Evolutionary conservation across 2,888 invertebrate species (phyloP), one percentile per base, ranked within the genome.

Genomic region (Anorthoa munda): DNA sequence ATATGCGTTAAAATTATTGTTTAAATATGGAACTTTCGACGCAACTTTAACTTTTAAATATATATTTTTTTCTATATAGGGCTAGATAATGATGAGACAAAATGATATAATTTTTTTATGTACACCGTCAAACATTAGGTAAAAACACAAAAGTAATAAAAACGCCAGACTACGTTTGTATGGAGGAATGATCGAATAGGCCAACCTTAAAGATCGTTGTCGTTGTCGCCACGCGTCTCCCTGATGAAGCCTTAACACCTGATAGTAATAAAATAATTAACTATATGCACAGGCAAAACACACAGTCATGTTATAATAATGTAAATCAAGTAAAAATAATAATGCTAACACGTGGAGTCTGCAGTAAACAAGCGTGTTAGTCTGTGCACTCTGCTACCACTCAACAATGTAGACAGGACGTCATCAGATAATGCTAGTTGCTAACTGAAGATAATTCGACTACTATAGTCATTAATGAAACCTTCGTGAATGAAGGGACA

Each of bases 361-460:
- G n/a, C 18, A 4, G 51, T 31, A 67, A 77, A 74, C 68, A 67
- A 2, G 68, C 77, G 51, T 74, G 77, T 11, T 67, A 66, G 18
- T 15, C 5, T 60, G 21, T 60, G 7, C 5, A 53, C 13, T 21
- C 9, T 21, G 46, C 39, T 55, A 4, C n/a, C 48, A 17, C 4
- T 50, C 48, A n/a, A 51, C 39, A 39, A 21, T 77, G 26, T 17
- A 77, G 77, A 68, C 50, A 46, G 3, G 2, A 77, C 74, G 74
- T 53, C 74, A 78, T 7, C n/a, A 59, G 31, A 75, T 69, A 75
- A 69, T 53, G n/a, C 1, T 9, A 69, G 74, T 69, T 69, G 13
- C 79, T 69, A 78, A 51, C 59, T 11, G 18, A 48, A 78, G 59
- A 69, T 78, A 59, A 75, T 69, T 78, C 11, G 13, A 39, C 46